These are phyloP conservation scores for Blennius ocellaris DNA, from an alignment of 2,113 vertebrate species.

Conservation along the genomic window DNA sequence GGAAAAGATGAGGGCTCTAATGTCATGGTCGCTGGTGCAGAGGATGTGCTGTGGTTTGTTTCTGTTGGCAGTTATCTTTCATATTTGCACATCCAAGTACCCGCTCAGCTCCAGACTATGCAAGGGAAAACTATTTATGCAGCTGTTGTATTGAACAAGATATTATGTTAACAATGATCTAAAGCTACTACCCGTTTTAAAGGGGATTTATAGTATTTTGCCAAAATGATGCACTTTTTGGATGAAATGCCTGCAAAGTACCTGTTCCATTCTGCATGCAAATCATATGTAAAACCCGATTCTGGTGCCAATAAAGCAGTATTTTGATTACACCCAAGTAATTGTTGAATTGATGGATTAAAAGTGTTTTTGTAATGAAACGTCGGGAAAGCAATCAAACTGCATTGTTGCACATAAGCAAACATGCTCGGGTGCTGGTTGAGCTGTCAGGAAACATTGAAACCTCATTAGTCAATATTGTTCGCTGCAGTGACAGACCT, in stretches of 20 bases:
- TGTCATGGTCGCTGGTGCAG: conserved; percentile 3
- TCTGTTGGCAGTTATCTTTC: conserved; percentile 27
- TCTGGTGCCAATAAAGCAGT: conserved; percentile 6
- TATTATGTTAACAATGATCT: conserved; percentile 1
- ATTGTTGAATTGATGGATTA: conserved; percentile 8
- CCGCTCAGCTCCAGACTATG: conserved; percentile 52
- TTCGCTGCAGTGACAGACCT: conserved; percentile 19
- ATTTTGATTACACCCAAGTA: conserved; percentile 18
- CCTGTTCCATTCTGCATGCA: conserved; percentile 19
- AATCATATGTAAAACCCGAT: not conserved
- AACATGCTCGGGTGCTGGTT: not conserved
- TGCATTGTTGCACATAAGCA: not conserved
- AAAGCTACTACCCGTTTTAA: conserved; percentile 1
- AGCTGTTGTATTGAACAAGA: conserved; percentile 6
- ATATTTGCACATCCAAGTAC: conserved; percentile 45
- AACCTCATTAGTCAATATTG: not conserved
- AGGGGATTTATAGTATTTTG: conserved; percentile 15
- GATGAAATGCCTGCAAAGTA: conserved; percentile 14
- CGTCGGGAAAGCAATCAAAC: not conserved
- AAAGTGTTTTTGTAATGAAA: conserved; percentile 49
- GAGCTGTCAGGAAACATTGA: not conserved
- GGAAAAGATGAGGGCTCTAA: no score
- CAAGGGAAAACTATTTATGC: conserved; percentile 54
- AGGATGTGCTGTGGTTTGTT: conserved; percentile 18
- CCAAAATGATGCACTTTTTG: conserved; percentile 13